Percentiles rank a stretch among this genome's conserved stretches.
These are phyloP conservation scores for Neolamprologus hecqui DNA, from an alignment of 2,113 vertebrate genomes.

Conservation along the genomic window DNA sequence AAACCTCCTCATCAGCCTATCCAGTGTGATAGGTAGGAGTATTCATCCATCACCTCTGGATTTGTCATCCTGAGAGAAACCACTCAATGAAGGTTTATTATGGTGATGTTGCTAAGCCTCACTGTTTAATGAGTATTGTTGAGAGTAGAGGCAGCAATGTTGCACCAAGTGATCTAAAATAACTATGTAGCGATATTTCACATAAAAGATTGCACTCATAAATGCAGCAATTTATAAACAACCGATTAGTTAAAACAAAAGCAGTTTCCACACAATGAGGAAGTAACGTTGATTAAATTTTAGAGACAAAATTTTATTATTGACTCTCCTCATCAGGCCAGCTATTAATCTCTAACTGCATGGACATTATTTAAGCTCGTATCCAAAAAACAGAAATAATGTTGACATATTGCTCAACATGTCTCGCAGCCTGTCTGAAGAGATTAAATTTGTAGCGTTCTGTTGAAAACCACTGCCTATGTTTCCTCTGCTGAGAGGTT, in stretches of 20 bases:
- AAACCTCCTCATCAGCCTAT: background rate
- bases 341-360: background rate
- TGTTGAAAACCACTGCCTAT: accelerated
- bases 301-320: background rate
- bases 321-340: background rate
- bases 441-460: background rate
- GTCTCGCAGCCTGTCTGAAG: background rate
- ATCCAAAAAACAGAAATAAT: background rate
- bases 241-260: background rate
- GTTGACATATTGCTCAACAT: background rate
- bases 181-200: accelerated
- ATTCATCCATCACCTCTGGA: background rate
- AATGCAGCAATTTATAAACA: background rate
- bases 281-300: background rate
- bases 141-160: background rate
- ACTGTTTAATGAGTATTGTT: background rate
- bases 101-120: background rate
- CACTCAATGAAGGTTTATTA: accelerated
- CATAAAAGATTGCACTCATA: background rate
- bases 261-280: accelerated
- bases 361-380: background rate
- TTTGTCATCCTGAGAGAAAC: background rate
- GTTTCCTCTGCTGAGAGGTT: background rate
- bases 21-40: accelerated
- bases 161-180: background rate